Evolutionary conservation across 2,888 invertebrate genomes (phyloP).

Genomic region (Arenicola marina): DNA sequence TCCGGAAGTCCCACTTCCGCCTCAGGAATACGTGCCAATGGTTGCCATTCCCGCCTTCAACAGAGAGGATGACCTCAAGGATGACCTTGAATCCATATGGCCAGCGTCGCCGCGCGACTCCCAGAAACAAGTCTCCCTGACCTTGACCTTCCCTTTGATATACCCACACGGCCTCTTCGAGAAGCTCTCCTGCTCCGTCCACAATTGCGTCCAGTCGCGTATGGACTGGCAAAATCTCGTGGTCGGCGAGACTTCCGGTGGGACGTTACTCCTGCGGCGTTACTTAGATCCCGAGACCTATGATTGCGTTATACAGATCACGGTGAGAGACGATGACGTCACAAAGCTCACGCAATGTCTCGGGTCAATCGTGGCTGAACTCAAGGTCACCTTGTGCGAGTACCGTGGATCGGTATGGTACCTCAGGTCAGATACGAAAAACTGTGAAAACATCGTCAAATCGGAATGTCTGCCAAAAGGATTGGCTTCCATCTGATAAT

Average conservation of each 20-base stretch:
- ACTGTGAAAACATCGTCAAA: no score
- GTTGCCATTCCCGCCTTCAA: constrained; percentile 22
- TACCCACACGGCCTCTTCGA: constrained; percentile 47
- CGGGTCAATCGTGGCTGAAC: no score
- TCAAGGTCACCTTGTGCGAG: no score
- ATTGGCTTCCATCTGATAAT: no score
- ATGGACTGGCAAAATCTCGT: constrained; percentile 51
- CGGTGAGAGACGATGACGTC: constrained; percentile 3
- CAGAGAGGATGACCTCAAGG: constrained; percentile 10
- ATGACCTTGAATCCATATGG: constrained; percentile 13
- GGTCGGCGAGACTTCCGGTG: constrained; percentile 35
- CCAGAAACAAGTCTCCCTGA: constrained; percentile 11
- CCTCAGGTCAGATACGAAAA: no score
- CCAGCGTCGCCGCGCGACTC: neutral
- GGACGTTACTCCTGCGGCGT: constrained; percentile 9
- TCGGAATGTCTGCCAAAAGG: no score
- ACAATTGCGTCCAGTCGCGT: constrained; percentile 42
- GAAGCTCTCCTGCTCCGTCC: constrained; percentile 39
- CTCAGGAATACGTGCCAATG: constrained; percentile 11
- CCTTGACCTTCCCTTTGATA: constrained; percentile 38
- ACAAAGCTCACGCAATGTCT: no score
- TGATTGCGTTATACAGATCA: constrained; percentile 7
- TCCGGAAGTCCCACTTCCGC: constrained; percentile 39
- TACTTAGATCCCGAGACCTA: constrained; percentile 11
- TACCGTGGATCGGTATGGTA: no score